Evolutionary conservation across 1,140 invertebrate genomes (phyloP).

Genomic region (Cephus cinctus): DNA sequence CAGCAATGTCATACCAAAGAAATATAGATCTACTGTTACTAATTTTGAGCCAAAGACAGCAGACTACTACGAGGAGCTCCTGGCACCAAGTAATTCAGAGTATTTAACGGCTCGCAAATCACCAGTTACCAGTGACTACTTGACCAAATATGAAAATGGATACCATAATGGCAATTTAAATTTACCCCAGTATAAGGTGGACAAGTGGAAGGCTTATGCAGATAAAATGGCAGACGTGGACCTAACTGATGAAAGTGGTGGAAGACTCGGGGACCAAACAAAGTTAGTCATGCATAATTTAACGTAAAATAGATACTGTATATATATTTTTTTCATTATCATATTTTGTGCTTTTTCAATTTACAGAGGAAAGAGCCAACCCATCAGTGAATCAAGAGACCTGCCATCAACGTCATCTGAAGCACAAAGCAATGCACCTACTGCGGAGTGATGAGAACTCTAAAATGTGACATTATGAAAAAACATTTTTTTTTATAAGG

Average conservation of each 20-base stretch:
- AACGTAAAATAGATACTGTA: too few relatives aligned
- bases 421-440: constrained; percentile 14
- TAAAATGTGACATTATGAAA: too few relatives aligned
- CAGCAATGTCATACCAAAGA: constrained; percentile 30
- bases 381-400: constrained; percentile 20
- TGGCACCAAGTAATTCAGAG: constrained; percentile 39
- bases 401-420: constrained; percentile 22
- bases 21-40: constrained; percentile 35
- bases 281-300: constrained; percentile 17
- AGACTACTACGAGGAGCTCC: constrained; percentile 48
- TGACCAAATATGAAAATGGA: constrained; percentile 36
- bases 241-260: constrained; percentile 18
- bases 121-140: constrained; percentile 24
- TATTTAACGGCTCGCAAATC: constrained; percentile 28
- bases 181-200: constrained; percentile 6
- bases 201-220: constrained; percentile 27
- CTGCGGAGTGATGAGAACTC: too few relatives aligned
- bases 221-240: constrained; percentile 19
- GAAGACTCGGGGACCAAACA: constrained; percentile 19
- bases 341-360: constrained; percentile 1
- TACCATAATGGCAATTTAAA: constrained; percentile 33
- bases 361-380: constrained; percentile 24
- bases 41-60: constrained; percentile 38
- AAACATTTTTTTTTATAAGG: too few relatives aligned
- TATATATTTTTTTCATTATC: not conserved